These are phyloP conservation scores for Patella pellucida DNA, from an alignment of 2,888 invertebrate genomes.

Conservation along the genomic window DNA sequence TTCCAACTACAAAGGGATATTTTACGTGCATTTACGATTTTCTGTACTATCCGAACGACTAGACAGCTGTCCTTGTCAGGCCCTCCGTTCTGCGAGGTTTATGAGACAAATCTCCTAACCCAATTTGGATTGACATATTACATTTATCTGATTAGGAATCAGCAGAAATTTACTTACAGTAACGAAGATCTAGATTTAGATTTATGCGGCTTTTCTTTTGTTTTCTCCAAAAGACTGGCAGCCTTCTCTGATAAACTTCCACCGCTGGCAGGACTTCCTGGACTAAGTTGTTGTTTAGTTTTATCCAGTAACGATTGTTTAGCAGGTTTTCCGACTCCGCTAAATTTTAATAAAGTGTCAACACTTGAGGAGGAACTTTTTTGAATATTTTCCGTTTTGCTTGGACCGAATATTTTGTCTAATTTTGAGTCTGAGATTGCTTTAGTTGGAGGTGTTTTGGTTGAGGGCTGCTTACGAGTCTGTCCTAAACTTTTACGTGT, in stretches of 20 bases:
- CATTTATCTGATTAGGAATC: too few relatives aligned
- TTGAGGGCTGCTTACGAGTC: slow-evolving; percentile 34
- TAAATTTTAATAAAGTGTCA: slow-evolving; percentile 18
- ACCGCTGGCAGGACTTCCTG: not conserved
- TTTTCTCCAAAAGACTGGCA: slow-evolving; percentile 19
- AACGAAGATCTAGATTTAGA: slow-evolving; percentile 12
- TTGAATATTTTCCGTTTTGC: slow-evolving; percentile 36
- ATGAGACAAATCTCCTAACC: too few relatives aligned
- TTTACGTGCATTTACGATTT: too few relatives aligned
- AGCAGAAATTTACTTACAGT: too few relatives aligned
- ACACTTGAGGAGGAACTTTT: slow-evolving; percentile 35
- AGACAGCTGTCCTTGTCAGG: too few relatives aligned
- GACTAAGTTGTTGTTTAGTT: not conserved
- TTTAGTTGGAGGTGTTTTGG: not conserved
- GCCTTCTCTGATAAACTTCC: slow-evolving; percentile 24
- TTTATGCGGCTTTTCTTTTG: slow-evolving; percentile 23
- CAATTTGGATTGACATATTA: too few relatives aligned
- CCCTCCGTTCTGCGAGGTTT: too few relatives aligned
- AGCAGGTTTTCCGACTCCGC: not conserved
- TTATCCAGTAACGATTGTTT: not conserved
- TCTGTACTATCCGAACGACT: too few relatives aligned
- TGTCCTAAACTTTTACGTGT: slow-evolving; percentile 42
- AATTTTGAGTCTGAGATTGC: slow-evolving; percentile 23
- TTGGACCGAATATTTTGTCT: slow-evolving; percentile 35
- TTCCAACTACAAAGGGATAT: too few relatives aligned